Conservation (phyloP, 2,797 vertebrate genomes). For the Clarias platycephalus region DNA sequence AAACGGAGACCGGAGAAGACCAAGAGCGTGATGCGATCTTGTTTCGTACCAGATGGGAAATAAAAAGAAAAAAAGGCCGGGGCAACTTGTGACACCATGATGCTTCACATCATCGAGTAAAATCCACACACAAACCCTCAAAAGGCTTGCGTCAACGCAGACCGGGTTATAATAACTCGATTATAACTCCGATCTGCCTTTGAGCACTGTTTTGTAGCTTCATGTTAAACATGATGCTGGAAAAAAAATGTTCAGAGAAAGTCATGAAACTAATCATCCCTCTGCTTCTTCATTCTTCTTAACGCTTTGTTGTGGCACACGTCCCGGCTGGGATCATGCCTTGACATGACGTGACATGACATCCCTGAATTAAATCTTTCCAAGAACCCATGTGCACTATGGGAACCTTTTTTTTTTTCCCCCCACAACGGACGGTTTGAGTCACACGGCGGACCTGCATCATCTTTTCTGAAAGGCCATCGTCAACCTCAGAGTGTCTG, state of each 20-base stretch:
- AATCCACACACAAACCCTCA: background rate
- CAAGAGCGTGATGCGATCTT: slow-evolving; percentile 59
- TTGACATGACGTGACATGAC: background rate
- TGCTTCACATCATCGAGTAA: slow-evolving; percentile 17
- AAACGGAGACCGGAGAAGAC: slow-evolving; percentile 65
- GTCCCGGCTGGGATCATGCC: background rate
- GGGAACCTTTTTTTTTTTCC: too few species aligned
- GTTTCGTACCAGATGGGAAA: slow-evolving; percentile 40
- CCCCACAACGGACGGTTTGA: background rate
- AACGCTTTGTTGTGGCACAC: background rate
- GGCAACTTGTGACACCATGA: slow-evolving; percentile 27
- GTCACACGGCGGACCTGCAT: background rate
- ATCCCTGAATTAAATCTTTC: background rate
- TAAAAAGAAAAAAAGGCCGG: slow-evolving; percentile 11
- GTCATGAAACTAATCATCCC: too few species aligned
- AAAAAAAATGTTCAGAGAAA: background rate
- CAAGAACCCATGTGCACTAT: background rate
- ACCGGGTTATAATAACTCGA: background rate
- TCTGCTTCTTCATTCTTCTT: background rate
- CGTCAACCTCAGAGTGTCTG: slow-evolving; percentile 5
- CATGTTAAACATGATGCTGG: background rate
- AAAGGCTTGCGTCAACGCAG: background rate
- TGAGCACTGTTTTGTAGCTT: background rate
- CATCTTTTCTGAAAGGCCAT: slow-evolving; percentile 21
- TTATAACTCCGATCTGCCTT: background rate